A percentile compares a stretch with the other conserved stretches of the same genome.
Conservation (phyloP, 2,888 invertebrate genomes). For the Reticulitermes lucifugus region DNA sequence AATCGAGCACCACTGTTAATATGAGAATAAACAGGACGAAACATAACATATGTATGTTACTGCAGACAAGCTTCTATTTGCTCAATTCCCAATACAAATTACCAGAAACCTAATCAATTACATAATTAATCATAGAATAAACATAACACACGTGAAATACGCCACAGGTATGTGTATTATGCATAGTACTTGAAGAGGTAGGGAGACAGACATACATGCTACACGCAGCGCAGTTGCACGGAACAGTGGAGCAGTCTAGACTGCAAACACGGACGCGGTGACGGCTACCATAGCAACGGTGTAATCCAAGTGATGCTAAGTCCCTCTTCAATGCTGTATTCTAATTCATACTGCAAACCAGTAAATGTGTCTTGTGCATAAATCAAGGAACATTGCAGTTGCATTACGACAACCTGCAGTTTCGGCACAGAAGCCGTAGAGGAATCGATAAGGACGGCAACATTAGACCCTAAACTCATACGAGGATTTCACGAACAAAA, state of each 20-base stretch:
- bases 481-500: not conserved
- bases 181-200: not conserved
- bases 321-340: not conserved
- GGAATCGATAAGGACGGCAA: not conserved
- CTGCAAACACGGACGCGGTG: conserved; percentile 14
- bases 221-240: not conserved
- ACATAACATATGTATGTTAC: conserved; percentile 9
- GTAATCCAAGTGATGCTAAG: not conserved
- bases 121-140: conserved; percentile 36
- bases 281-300: not conserved
- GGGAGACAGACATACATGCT: too few relatives aligned
- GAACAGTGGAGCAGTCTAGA: not conserved
- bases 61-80: conserved; percentile 4
- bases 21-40: not conserved
- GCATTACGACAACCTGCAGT: not conserved
- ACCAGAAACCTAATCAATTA: conserved; percentile 41
- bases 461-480: not conserved
- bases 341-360: not conserved
- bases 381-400: not conserved
- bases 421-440: not conserved
- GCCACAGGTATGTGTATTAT: conserved; percentile 19
- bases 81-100: conserved; percentile 37
- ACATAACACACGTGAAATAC: conserved; percentile 21
- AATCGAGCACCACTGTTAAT: not conserved
- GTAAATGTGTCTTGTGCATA: not conserved